Evolutionary conservation across 2,797 vertebrate species (phyloP).

Genomic region (Todus mexicanus): DNA sequence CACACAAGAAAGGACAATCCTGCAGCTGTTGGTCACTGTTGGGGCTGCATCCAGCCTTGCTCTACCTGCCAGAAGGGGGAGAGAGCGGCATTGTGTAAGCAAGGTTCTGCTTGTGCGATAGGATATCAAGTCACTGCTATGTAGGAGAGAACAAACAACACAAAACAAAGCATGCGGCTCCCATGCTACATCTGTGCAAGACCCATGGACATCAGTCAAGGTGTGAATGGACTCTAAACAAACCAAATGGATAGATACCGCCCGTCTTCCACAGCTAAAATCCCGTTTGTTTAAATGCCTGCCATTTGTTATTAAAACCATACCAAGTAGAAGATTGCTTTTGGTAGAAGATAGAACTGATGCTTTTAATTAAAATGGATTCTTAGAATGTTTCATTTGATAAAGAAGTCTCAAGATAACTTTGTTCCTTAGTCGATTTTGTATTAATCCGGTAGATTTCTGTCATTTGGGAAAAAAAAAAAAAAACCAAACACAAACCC

Average conservation of each 20-base stretch:
- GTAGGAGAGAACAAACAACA: neutral
- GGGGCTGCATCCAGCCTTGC: neutral
- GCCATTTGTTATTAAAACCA: constrained; percentile 38
- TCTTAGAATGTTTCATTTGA: constrained; percentile 48
- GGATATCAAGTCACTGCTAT: rapidly evolving
- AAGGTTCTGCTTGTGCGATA: neutral
- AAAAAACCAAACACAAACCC: no score
- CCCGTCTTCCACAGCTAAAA: constrained; percentile 12
- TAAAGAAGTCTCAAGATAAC: constrained; percentile 65
- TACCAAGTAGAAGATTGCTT: constrained; percentile 5
- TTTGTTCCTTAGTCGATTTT: constrained; percentile 51
- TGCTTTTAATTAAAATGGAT: constrained; percentile 53
- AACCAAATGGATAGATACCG: constrained; percentile 2
- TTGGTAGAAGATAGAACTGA: constrained; percentile 43
- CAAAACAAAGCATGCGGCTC: neutral
- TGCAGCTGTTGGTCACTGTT: neutral
- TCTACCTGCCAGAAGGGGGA: neutral
- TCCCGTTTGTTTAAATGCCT: constrained; percentile 46
- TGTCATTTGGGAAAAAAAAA: constrained; percentile 45
- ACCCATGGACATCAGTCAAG: neutral
- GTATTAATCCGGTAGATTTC: constrained; percentile 55
- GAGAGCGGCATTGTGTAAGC: neutral
- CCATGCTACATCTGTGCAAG: neutral
- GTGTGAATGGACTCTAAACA: constrained; percentile 34
- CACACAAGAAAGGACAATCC: neutral